These are phyloP conservation scores for Lymantria monacha DNA, from an alignment of 2,888 invertebrate species.

Conservation along the genomic window DNA sequence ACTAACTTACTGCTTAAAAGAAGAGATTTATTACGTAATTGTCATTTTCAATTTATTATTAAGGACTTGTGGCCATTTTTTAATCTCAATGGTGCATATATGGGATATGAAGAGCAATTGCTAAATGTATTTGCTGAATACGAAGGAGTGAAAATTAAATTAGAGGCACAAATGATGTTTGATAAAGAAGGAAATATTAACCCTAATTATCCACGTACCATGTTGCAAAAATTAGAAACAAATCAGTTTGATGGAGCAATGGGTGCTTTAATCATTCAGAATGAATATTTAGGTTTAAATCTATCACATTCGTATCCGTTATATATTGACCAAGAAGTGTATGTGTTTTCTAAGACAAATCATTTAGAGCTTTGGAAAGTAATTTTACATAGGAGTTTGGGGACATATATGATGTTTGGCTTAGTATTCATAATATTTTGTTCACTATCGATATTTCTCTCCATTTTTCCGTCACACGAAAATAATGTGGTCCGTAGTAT, in stretches of 20 bases:
- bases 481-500: conserved; percentile 28
- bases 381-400: conserved; percentile 9
- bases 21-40: conserved; percentile 12
- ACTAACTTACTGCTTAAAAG: not conserved
- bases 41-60: conserved; percentile 28
- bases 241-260: conserved; percentile 39
- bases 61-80: conserved; percentile 37
- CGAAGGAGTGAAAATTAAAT: conserved; percentile 25
- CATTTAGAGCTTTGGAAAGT: conserved; percentile 24
- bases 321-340: conserved; percentile 17
- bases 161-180: conserved; percentile 23
- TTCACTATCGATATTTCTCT: conserved; percentile 17
- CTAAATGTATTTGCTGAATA: conserved; percentile 29
- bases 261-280: not conserved
- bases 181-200: conserved; percentile 36
- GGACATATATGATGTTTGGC: conserved; percentile 6
- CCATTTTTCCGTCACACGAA: conserved; percentile 26
- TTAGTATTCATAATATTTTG: conserved; percentile 30
- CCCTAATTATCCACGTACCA: conserved; percentile 7
- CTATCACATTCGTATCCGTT: conserved; percentile 32
- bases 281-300: not conserved
- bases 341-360: conserved; percentile 19
- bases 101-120: conserved; percentile 33
- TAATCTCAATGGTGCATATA: conserved; percentile 27
- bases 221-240: conserved; percentile 26